phyloP scores from a whole-genome alignment of 1,140 invertebrate species.

The Sycophaga agraensis region DNA sequence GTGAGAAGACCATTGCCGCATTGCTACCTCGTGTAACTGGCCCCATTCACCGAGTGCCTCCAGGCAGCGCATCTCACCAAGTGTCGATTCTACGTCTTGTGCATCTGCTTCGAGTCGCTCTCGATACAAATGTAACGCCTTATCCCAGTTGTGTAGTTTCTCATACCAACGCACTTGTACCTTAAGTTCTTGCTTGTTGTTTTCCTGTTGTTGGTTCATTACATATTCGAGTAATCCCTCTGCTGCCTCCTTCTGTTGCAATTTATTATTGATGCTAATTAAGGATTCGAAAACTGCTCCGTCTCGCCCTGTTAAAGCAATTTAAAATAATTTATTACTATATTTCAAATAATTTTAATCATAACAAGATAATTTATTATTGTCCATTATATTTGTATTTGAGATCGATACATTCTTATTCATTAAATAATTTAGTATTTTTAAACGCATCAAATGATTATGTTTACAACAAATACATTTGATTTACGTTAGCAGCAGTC shows the following conservation, averaged over 20 bases:
- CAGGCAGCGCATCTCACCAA: constrained; percentile 95
- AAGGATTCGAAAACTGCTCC: constrained; percentile 88
- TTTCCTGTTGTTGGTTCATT: constrained; percentile 73
- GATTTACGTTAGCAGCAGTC: too few relatives aligned
- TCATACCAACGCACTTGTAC: constrained; percentile 98
- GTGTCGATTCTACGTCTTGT: constrained; percentile 76
- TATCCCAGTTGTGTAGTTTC: constrained; percentile 98
- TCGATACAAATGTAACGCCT: constrained; percentile 85
- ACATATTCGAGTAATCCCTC: constrained; percentile 89
- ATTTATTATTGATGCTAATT: constrained; percentile 98
- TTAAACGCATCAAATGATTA: too few relatives aligned
- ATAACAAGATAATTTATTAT: too few relatives aligned
- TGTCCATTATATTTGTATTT: too few relatives aligned
- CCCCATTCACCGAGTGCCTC: constrained; percentile 98
- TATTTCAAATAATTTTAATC: constrained; percentile 48
- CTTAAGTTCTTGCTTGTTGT: constrained; percentile 64
- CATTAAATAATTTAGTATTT: too few relatives aligned
- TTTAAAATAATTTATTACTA: background rate
- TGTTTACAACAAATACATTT: too few relatives aligned
- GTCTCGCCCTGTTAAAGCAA: constrained; percentile 48
- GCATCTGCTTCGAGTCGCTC: constrained; percentile 65
- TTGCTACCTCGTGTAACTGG: constrained; percentile 77
- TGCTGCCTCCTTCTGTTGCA: constrained; percentile 97
- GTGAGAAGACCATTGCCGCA: constrained; percentile 74
- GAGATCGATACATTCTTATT: too few relatives aligned